Percentiles rank a stretch among this genome's conserved stretches.
Evolutionary conservation across 1,140 invertebrate genomes (phyloP).

Genomic region (Brachionus koreanus): DNA sequence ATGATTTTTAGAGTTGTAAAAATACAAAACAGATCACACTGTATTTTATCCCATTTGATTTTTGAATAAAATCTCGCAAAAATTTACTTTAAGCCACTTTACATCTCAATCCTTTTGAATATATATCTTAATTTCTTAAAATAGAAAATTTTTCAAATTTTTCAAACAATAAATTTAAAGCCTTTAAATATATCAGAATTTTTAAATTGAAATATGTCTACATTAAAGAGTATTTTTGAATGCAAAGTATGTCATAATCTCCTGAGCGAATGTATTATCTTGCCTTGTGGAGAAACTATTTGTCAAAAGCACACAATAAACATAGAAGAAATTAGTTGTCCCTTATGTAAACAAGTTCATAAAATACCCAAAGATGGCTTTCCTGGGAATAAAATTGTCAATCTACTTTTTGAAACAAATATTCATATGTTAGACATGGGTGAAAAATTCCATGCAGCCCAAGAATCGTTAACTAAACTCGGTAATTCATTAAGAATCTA

Average conservation of each 20-base stretch:
- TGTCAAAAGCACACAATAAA: neutral
- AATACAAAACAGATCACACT: no score
- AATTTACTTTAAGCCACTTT: no score
- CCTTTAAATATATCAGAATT: no score
- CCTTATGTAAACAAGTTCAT: neutral
- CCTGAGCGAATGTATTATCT: neutral
- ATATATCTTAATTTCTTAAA: no score
- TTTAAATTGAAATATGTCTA: neutral
- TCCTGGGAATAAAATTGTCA: neutral
- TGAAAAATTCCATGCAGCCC: neutral
- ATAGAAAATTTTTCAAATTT: neutral
- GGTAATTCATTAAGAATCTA: neutral
- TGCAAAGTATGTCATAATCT: neutral
- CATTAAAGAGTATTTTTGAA: neutral
- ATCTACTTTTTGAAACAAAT: neutral
- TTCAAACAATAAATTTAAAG: neutral
- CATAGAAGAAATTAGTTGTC: neutral
- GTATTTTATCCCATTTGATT: no score
- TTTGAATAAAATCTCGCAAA: no score
- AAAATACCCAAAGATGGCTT: neutral
- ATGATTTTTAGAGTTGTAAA: no score
- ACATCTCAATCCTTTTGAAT: no score
- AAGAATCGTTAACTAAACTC: neutral
- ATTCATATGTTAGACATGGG: neutral
- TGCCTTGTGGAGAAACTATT: neutral